Evolutionary conservation across 2,797 vertebrate species (phyloP).

Genomic region (Crocidura indochinensis): DNA sequence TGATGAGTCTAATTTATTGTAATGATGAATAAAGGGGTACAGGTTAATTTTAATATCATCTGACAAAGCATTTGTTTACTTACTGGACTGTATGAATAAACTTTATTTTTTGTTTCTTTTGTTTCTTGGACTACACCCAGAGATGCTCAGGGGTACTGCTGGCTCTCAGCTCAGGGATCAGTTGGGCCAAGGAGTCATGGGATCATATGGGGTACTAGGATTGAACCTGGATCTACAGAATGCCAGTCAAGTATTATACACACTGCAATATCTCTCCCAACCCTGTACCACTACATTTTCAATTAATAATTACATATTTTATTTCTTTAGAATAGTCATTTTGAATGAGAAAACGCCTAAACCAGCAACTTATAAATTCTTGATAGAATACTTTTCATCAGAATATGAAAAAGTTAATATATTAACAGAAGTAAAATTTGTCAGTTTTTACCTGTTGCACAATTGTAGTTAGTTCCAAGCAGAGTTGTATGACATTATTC

Average conservation of each 20-base stretch:
- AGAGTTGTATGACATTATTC: conserved; percentile 99
- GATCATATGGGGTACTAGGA: no score
- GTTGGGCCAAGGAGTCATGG: no score
- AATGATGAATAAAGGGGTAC: conserved; percentile 47
- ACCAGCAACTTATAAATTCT: conserved; percentile 51
- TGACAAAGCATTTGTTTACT: conserved; percentile 56
- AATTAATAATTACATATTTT: conserved; percentile 51
- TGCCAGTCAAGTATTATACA: no score
- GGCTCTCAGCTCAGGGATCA: no score
- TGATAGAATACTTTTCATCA: conserved; percentile 45
- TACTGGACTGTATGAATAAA: background rate
- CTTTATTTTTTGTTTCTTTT: conserved; percentile 17
- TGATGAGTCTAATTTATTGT: conserved; percentile 37
- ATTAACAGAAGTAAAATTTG: conserved; percentile 64
- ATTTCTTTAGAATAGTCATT: conserved; percentile 36
- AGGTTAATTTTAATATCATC: conserved; percentile 41
- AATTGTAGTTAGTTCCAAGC: conserved; percentile 98
- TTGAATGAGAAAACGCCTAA: conserved; percentile 55
- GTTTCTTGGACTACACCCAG: no score
- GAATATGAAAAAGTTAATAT: conserved; percentile 65
- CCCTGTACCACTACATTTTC: conserved; percentile 12
- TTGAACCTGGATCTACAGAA: no score
- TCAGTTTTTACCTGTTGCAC: conserved; percentile 96
- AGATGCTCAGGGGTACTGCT: no score
- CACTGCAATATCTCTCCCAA: no score